Base-by-base conservation (phyloP, 2,888 invertebrate genomes). In the Drosophila monieri region DNA sequence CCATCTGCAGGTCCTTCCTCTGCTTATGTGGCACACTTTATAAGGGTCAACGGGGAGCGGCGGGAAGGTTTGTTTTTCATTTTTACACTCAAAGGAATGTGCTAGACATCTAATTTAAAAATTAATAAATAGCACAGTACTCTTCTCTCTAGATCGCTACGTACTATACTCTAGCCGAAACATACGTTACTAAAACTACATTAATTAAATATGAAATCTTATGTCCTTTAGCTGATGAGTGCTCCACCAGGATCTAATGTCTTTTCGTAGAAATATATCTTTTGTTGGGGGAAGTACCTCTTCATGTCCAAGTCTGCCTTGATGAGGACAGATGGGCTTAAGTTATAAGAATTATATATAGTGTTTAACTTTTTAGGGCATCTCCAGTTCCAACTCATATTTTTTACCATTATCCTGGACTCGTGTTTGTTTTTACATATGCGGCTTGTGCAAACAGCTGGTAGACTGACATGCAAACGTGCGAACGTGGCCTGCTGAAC, bases 361-460 rank as follows among this genome's bases (percentile, higher is more conserved):
- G 9, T 9, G 9, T 27, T 27, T 12, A 35, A n/a, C 2, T 6
- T 2, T 39, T 39, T 41, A 12, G 21, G 21, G 43, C 21, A 43
- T 21, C 21, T 6, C 18, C 12, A 12, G 21, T 43, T 21, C 3
- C 9, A 21, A 18, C 15, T 21, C 12, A 9, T 12, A 10, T 8
- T 18, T 41, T 41, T 15, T 2, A 12, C 21, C 21, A 43, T 43
- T 21, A 6, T 43, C 12, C 21, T 6, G 10, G 18, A 10, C 23
- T 39, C 27, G 6, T 35, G 41, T 54, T 72, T 67, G 64, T 66
- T 64, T 64, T 85, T 74, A 62, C 64, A 47, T 64, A 48, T 64
- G 77, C 54, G 52, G 77, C 73, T 72, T 64, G 58, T 57, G 74
- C 74, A 71, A 81, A 77, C 84, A 76, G 64, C 55, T 71, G 41